A percentile compares a stretch with the other conserved stretches of the same genome.
phyloP scores from a whole-genome alignment of 2,888 invertebrate species.

The Elegia similella region DNA sequence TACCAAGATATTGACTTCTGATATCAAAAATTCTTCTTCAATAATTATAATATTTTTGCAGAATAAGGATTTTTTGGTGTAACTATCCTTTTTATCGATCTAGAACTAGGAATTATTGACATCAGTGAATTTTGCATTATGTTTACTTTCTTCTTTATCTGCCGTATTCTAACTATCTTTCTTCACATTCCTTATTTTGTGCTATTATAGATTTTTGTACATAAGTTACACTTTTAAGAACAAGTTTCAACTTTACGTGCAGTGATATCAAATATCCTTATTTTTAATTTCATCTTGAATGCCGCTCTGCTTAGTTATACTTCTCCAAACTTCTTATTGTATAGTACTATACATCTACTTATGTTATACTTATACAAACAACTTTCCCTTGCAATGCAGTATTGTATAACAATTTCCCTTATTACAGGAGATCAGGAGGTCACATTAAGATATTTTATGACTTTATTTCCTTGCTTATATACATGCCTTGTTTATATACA shows the following conservation, averaged over 20 bases:
- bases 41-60: no score
- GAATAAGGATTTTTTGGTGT: no score
- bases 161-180: not conserved
- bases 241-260: not conserved
- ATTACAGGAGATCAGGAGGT: not conserved
- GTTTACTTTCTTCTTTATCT: no score
- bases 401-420: conserved; percentile 9
- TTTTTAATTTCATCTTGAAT: no score
- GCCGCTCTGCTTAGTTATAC: not conserved
- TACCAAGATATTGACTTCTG: no score
- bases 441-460: not conserved
- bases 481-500: not conserved
- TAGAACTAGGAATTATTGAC: no score
- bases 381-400: conserved; percentile 9
- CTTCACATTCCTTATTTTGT: not conserved
- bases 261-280: no score
- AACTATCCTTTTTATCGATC: no score
- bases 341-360: not conserved
- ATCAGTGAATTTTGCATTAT: no score
- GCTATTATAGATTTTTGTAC: not conserved
- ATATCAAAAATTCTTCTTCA: no score
- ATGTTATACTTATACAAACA: not conserved
- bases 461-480: not conserved
- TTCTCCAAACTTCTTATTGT: not conserved
- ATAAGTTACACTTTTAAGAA: not conserved